phyloP scores from a whole-genome alignment of 64 coral and sea anemone species.

The Exaiptasia diaphana region DNA sequence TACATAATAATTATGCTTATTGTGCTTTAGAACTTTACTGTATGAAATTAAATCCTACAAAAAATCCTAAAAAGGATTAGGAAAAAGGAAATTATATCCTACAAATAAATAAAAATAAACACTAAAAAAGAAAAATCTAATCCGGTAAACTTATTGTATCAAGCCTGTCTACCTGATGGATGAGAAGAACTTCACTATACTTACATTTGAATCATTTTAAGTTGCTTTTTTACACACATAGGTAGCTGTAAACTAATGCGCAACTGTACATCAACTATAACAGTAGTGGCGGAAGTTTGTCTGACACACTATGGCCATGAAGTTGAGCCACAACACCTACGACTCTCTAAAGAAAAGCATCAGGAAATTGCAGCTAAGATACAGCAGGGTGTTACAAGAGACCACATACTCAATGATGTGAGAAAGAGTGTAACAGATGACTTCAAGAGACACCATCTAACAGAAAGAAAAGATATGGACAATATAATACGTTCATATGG shows the following conservation, averaged over 20 bases:
- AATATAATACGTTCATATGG: constrained; percentile 51
- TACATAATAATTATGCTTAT: too few relatives aligned
- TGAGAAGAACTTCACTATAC: too few relatives aligned
- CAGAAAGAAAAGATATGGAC: constrained; percentile 22
- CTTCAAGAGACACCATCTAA: constrained; percentile 27
- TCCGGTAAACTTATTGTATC: too few relatives aligned
- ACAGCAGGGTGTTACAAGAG: constrained; percentile 7
- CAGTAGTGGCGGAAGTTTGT: neutral
- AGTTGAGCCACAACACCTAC: constrained; percentile 12
- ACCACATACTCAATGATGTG: constrained; percentile 32
- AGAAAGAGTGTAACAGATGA: constrained; percentile 21
- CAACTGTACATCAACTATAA: neutral
- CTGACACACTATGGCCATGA: neutral
- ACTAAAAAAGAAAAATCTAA: too few relatives aligned
- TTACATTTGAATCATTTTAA: too few relatives aligned
- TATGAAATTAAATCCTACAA: too few relatives aligned
- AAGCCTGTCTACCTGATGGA: too few relatives aligned
- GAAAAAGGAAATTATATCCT: too few relatives aligned
- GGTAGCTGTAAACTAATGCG: neutral
- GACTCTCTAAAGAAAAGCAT: constrained; percentile 13
- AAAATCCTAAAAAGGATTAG: too few relatives aligned
- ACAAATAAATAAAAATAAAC: too few relatives aligned
- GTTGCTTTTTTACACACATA: too few relatives aligned
- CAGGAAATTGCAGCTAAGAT: constrained; percentile 48
- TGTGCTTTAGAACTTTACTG: too few relatives aligned